Base-by-base conservation (phyloP, 64 coral and sea anemone genomes). In the Montipora sp. region DNA sequence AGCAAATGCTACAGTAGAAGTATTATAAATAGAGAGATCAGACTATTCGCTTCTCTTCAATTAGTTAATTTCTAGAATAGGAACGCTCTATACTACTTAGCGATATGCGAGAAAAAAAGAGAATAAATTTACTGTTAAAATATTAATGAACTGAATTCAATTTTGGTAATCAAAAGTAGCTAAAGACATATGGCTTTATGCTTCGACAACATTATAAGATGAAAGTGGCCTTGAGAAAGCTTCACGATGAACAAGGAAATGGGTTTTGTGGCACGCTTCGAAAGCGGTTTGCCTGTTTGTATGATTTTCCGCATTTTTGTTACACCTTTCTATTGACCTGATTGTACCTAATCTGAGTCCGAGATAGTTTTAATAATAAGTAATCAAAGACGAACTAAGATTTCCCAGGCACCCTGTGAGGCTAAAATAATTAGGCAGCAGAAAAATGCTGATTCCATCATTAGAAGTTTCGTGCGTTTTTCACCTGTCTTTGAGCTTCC, bases 271-370 rank as follows among this genome's bases (percentile, higher is more conserved):
- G 11, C 12, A 66, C 61, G 11, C 12, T 18, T 66, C 19, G 5
- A 21, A 71, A 71, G 20, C 68, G 60, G 6, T 71, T 5, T 15
- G 0, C 68, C 18, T 3, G 4, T 3, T 71, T 21, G 4, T 21
- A 71, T 71, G 68, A 71, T 21, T 19, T n/a, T 71, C 13, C 12
- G 70, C 11, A 49, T 50, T 50, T 49, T 85, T 48, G 61, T 20
- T 69, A 71, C 49, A 24, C 24, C n/a, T 85, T 78, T 85, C 47
- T 20, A 71, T 85, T 85, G 61, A 46, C 47, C 66, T 85, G 82
- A 85, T 85, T 70, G 60, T 85, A 45, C 82, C 82, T 85, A 85
- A 85, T 85, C 82, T 85, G 82, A 49, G 48, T 72, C 82, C 82
- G 45, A 14, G 50, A 45, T 85, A 50, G 70, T 85, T 21, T 18